These are phyloP conservation scores for Hydrolagus affinis DNA, from an alignment of 2,113 vertebrate genomes.

Conservation along the genomic window DNA sequence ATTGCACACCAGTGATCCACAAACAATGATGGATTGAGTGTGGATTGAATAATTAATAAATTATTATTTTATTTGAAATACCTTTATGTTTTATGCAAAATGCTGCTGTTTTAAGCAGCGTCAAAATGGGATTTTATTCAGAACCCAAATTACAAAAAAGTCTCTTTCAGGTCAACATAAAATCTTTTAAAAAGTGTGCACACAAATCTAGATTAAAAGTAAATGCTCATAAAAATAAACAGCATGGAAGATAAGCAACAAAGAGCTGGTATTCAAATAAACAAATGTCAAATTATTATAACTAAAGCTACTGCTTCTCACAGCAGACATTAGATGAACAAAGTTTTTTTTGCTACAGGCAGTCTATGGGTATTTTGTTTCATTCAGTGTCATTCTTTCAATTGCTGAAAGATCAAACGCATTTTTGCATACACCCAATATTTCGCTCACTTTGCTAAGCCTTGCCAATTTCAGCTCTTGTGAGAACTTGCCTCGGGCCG, in stretches of 20 bases:
- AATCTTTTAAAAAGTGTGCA: too few relatives aligned
- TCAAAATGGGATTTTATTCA: neutral
- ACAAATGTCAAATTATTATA: neutral
- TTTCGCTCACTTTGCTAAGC: constrained; percentile 30
- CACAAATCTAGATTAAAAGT: too few relatives aligned
- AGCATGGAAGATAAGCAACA: neutral
- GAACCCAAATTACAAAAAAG: neutral
- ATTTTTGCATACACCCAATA: constrained; percentile 43
- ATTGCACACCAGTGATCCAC: too few relatives aligned
- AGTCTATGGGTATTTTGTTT: constrained; percentile 36
- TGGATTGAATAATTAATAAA: too few relatives aligned
- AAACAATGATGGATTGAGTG: too few relatives aligned
- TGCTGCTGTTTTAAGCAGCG: neutral
- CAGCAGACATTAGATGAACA: constrained; percentile 15
- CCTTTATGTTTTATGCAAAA: too few relatives aligned
- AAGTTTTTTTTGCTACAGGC: constrained; percentile 20
- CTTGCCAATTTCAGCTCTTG: constrained; percentile 46
- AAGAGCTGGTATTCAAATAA: constrained; percentile 1
- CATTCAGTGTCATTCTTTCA: constrained; percentile 43
- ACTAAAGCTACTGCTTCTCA: constrained; percentile 11
- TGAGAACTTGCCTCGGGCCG: constrained; percentile 45
- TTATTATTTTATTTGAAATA: too few relatives aligned
- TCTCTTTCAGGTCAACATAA: neutral
- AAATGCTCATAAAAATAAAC: too few relatives aligned
- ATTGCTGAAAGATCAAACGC: constrained; percentile 34